These are phyloP conservation scores for Pollenia griseotomentosa DNA, from an alignment of 2,888 invertebrate genomes.

Conservation along the genomic window DNA sequence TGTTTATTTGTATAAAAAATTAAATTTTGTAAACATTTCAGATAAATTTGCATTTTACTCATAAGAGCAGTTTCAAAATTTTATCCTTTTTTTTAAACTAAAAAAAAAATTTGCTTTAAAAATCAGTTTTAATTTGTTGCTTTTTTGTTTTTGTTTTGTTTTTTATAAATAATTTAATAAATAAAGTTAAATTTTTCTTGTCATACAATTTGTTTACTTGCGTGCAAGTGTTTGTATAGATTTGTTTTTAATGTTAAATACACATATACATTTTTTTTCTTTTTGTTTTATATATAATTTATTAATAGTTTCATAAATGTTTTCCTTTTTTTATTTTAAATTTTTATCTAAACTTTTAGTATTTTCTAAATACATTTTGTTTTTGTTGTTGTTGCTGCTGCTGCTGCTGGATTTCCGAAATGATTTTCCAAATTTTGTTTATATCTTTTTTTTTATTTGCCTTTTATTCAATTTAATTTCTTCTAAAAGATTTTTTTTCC, in stretches of 20 bases:
- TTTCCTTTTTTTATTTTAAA: conserved; percentile 20
- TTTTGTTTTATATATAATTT: conserved; percentile 13
- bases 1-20: conserved; percentile 51
- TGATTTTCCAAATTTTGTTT: conserved; percentile 21
- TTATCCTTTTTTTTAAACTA: conserved; percentile 13
- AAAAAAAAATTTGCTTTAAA: conserved; percentile 43
- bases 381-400: not conserved
- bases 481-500: not conserved
- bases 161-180: conserved; percentile 25
- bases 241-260: conserved; percentile 30
- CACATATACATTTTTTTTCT: conserved; percentile 54
- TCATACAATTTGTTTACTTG: not conserved
- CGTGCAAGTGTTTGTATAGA: not conserved
- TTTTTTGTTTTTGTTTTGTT: not conserved
- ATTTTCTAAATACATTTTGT: conserved; percentile 21
- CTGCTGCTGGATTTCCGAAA: conserved; percentile 25
- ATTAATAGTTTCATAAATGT: conserved; percentile 16
- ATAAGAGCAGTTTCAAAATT: conserved; percentile 8
- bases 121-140: conserved; percentile 34
- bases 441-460: conserved; percentile 7
- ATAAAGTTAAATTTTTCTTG: conserved; percentile 15
- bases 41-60: not conserved
- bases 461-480: not conserved
- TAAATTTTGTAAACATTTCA: conserved; percentile 27
- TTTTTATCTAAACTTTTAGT: conserved; percentile 36